These are phyloP conservation scores for Drosophila borealis DNA, from an alignment of 2,888 invertebrate genomes.

Conservation along the genomic window DNA sequence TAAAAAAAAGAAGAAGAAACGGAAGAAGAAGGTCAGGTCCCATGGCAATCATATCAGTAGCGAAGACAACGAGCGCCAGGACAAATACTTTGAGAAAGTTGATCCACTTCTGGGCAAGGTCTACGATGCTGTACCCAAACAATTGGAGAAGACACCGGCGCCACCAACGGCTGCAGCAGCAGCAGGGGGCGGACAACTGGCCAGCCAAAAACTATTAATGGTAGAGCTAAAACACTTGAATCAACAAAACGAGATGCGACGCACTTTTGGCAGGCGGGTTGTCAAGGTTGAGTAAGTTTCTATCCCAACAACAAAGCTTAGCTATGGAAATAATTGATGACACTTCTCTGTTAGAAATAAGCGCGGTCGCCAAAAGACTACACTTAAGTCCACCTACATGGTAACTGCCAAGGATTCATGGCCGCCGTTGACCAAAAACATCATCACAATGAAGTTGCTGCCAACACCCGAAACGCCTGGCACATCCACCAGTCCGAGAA, in stretches of 20 bases:
- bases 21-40: constrained; percentile 87
- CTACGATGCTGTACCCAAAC: constrained; percentile 67
- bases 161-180: constrained; percentile 40
- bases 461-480: constrained; percentile 76
- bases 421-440: constrained; percentile 89
- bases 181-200: constrained; percentile 85
- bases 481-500: constrained; percentile 46
- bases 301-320: background rate
- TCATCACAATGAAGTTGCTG: constrained; percentile 89
- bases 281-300: constrained; percentile 87
- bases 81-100: constrained; percentile 82
- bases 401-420: constrained; percentile 90
- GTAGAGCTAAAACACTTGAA: constrained; percentile 91
- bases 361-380: constrained; percentile 86
- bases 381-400: constrained; percentile 88
- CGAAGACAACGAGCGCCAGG: constrained; percentile 87
- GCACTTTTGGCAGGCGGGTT: constrained; percentile 92
- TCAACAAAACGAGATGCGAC: constrained; percentile 92
- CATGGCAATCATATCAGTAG: constrained; percentile 86
- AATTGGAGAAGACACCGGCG: constrained; percentile 44
- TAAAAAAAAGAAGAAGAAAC: constrained; percentile 88
- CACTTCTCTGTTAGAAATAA: constrained; percentile 85
- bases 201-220: constrained; percentile 88
- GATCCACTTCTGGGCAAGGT: constrained; percentile 82
- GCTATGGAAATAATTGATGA: background rate